Percentiles rank a stretch among this genome's conserved stretches.
These are phyloP conservation scores for Formica exsecta DNA, from an alignment of 1,140 invertebrate genomes.

Conservation along the genomic window DNA sequence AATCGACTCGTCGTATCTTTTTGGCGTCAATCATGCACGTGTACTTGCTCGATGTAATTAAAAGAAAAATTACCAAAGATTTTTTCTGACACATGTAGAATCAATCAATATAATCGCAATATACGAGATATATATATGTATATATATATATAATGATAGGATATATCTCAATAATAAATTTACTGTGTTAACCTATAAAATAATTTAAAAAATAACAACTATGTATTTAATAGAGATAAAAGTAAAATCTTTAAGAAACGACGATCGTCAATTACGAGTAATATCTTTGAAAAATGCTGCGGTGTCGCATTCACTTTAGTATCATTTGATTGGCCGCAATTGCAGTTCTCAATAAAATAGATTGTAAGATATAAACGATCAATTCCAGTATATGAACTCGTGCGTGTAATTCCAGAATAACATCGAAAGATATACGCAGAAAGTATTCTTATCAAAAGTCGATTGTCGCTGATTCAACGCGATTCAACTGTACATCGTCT, in stretches of 20 bases:
- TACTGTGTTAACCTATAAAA: neutral
- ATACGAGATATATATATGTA: neutral
- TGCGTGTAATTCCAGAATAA: slow-evolving; percentile 51
- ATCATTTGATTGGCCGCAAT: neutral
- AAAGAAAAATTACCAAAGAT: slow-evolving; percentile 3
- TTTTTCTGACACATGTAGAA: neutral
- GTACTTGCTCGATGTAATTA: neutral
- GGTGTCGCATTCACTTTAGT: neutral
- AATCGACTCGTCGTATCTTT: slow-evolving; percentile 61
- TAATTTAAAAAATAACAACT: neutral
- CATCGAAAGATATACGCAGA: slow-evolving; percentile 52
- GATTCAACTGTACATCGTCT: slow-evolving; percentile 71
- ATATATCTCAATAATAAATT: neutral
- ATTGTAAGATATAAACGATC: slow-evolving; percentile 29
- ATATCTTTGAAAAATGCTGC: neutral
- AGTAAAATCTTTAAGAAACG: neutral
- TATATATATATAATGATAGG: neutral
- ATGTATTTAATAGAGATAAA: neutral
- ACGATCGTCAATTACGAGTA: neutral
- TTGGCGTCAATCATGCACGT: slow-evolving; percentile 15
- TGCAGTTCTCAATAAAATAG: neutral
- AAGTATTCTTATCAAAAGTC: slow-evolving; percentile 54
- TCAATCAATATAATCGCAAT: neutral
- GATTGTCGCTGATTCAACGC: slow-evolving; percentile 65
- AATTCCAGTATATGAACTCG: slow-evolving; percentile 27